These are phyloP conservation scores for Melikaiella ostensackeni DNA, from an alignment of 2,888 invertebrate genomes.

Conservation along the genomic window DNA sequence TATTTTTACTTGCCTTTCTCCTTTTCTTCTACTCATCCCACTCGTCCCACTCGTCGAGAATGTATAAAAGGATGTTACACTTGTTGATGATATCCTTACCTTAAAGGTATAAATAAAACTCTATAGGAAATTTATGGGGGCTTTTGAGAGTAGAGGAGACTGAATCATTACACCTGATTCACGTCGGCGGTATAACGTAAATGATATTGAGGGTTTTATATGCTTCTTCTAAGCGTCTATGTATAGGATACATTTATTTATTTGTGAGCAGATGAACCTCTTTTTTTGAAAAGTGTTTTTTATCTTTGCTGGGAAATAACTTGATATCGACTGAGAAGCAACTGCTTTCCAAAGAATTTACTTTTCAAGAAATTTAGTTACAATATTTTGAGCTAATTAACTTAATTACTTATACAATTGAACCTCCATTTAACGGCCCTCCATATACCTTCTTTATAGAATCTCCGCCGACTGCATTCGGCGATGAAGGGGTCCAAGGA, in stretches of 20 bases:
- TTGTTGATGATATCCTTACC: conserved; percentile 4
- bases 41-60: not conserved
- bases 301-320: not conserved
- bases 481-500: too few relatives aligned
- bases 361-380: not conserved
- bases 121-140: not conserved
- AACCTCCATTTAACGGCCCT: too few relatives aligned
- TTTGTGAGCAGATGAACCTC: not conserved
- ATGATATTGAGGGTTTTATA: not conserved
- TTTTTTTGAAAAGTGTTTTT: not conserved
- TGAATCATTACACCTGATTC: not conserved
- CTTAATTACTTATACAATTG: not conserved
- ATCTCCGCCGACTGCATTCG: too few relatives aligned
- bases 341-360: not conserved
- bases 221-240: not conserved
- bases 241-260: not conserved
- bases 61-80: conserved; percentile 8
- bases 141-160: not conserved
- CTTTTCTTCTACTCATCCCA: not conserved
- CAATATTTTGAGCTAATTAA: not conserved
- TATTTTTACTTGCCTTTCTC: not conserved
- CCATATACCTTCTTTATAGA: too few relatives aligned
- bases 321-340: not conserved
- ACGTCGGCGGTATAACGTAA: not conserved
- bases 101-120: conserved; percentile 23